Percentiles rank a stretch among this genome's conserved stretches.
phyloP scores from a whole-genome alignment of 2,797 vertebrate genomes.

The Halcyon badia region DNA sequence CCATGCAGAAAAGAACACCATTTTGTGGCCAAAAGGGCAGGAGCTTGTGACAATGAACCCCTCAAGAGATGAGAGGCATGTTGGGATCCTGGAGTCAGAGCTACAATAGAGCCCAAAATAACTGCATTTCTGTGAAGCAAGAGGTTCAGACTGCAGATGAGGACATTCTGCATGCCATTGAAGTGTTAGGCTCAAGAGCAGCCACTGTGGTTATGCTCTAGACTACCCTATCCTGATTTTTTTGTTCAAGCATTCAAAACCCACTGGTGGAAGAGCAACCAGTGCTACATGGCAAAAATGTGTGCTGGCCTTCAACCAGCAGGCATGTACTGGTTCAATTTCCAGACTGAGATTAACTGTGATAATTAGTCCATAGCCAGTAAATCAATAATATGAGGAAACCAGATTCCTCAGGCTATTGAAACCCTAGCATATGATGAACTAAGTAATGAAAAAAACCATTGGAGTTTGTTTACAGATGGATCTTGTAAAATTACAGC shows the following conservation, averaged over 20 bases:
- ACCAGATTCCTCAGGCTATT: not conserved
- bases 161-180: not conserved
- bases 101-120: not conserved
- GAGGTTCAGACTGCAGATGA: not conserved
- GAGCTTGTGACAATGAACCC: not conserved
- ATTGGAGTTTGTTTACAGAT: not conserved
- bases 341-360: not conserved
- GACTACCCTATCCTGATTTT: not conserved
- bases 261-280: not conserved
- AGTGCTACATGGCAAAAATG: not conserved
- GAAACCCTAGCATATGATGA: not conserved
- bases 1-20: not conserved
- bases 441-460: not conserved
- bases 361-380: not conserved
- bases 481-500: constrained; percentile 15
- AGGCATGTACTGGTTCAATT: not conserved
- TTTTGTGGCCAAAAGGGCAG: not conserved
- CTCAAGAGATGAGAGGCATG: not conserved
- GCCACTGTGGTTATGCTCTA: not conserved
- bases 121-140: not conserved
- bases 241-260: not conserved
- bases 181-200: not conserved
- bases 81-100: not conserved
- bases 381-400: not conserved
- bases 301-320: not conserved